Conservation (phyloP, 1,140 invertebrate genomes). For the Camponotus floridanus region DNA sequence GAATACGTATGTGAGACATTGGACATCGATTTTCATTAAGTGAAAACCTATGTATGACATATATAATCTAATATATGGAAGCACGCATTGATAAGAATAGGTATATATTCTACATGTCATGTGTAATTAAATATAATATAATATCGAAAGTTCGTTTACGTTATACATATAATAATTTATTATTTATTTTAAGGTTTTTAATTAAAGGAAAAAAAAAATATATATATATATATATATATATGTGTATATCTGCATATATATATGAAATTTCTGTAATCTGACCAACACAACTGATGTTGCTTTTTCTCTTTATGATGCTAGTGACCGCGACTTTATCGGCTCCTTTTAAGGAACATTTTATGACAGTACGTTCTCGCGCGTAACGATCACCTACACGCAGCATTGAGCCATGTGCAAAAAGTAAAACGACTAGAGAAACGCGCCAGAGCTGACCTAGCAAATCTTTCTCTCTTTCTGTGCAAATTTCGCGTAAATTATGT, state of each 20-base stretch:
- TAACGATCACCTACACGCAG: constrained; percentile 67
- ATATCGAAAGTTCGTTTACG: not conserved
- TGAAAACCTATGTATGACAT: not conserved
- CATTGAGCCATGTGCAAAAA: constrained; percentile 18
- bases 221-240: no score
- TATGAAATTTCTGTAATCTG: constrained; percentile 32
- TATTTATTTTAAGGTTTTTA: not conserved
- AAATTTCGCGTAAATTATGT: constrained; percentile 26
- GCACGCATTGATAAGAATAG: not conserved
- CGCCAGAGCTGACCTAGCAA: constrained; percentile 46
- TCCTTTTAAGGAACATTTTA: constrained; percentile 70
- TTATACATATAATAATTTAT: not conserved
- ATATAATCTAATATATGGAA: not conserved
- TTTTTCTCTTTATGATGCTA: constrained; percentile 56
- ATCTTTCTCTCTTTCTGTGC: constrained; percentile 31
- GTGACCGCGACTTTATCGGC: constrained; percentile 71
- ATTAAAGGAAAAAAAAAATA: not conserved
- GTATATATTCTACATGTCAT: not conserved
- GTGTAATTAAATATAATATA: not conserved
- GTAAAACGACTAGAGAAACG: constrained; percentile 55
- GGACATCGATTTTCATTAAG: not conserved
- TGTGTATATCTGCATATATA: not conserved
- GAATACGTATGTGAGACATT: not conserved
- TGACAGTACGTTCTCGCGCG: constrained; percentile 56
- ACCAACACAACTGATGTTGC: constrained; percentile 43